Percentiles rank a stretch among this genome's conserved stretches.
phyloP scores from a whole-genome alignment of 1,140 invertebrate species.

The Riptortus pedestris region DNA sequence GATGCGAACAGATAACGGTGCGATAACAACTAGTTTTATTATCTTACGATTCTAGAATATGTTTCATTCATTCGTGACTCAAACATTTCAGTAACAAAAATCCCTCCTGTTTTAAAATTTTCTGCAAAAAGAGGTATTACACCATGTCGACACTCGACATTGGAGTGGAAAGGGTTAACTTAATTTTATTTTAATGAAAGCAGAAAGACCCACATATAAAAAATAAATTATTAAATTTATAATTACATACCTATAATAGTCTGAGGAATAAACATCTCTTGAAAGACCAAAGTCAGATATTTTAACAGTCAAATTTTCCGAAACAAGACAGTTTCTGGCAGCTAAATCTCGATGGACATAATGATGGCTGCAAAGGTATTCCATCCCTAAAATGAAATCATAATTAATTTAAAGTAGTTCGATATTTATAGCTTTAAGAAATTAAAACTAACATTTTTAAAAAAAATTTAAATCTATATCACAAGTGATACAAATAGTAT shows the following conservation, averaged over 20 bases:
- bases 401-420: conserved; percentile 5
- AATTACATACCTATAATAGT: conserved; percentile 53
- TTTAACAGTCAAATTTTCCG: conserved; percentile 85
- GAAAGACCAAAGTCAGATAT: conserved; percentile 94
- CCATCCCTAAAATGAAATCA: conserved; percentile 65
- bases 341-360: conserved; percentile 95
- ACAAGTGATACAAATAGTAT: background rate
- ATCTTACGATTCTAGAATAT: too few species aligned
- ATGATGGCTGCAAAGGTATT: conserved; percentile 86
- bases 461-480: background rate
- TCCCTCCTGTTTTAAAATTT: too few species aligned
- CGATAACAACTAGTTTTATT: too few species aligned
- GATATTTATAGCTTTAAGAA: background rate
- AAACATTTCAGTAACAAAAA: too few species aligned
- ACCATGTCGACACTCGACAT: too few species aligned
- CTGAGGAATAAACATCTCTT: conserved; percentile 80
- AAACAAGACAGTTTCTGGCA: conserved; percentile 90
- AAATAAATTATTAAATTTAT: background rate
- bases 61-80: too few species aligned
- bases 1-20: too few species aligned
- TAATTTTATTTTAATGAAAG: too few species aligned
- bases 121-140: too few species aligned
- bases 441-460: background rate
- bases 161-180: too few species aligned
- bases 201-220: too few species aligned